Evolutionary conservation across 1,140 invertebrate genomes (phyloP).

Genomic region (Meteorus sp.): DNA sequence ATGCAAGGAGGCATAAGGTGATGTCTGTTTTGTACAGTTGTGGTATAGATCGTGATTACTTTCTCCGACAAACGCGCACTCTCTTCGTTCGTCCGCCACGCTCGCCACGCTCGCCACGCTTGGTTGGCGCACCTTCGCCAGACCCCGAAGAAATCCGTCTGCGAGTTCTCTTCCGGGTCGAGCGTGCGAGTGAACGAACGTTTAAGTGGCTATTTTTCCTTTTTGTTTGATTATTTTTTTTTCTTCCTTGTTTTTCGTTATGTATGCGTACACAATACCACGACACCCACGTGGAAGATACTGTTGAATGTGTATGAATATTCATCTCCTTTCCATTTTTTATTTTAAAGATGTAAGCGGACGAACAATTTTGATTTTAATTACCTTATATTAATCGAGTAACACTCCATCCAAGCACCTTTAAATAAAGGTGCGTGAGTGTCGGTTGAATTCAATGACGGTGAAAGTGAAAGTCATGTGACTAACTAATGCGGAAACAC

Average conservation of each 20-base stretch:
- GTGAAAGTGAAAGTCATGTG: conserved; percentile 52
- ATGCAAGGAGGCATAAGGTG: conserved; percentile 35
- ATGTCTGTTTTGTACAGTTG: conserved; percentile 34
- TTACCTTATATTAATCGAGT: too few species aligned
- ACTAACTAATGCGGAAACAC: conserved; percentile 28
- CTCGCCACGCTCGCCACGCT: conserved; percentile 19
- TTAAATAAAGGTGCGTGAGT: conserved; percentile 25
- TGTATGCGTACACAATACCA: too few species aligned
- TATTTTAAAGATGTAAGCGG: too few species aligned
- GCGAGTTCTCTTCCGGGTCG: conserved; percentile 48
- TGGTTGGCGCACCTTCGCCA: conserved; percentile 39
- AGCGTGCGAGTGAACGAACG: conserved; percentile 5
- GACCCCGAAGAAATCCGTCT: conserved; percentile 37
- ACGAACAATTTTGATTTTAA: too few species aligned
- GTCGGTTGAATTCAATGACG: conserved; percentile 46
- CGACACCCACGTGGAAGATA: too few species aligned
- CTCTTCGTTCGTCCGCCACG: conserved; percentile 18
- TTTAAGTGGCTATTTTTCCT: neutral
- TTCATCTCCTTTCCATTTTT: too few species aligned
- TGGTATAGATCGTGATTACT: conserved; percentile 47
- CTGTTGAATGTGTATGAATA: too few species aligned
- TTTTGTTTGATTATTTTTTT: neutral
- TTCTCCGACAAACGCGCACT: conserved; percentile 39
- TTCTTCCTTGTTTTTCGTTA: too few species aligned
- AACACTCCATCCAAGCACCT: neutral